A percentile compares a stretch with the other conserved stretches of the same genome.
Evolutionary conservation across 2,113 vertebrate species (phyloP).

Genomic region (Trachemys scripta): DNA sequence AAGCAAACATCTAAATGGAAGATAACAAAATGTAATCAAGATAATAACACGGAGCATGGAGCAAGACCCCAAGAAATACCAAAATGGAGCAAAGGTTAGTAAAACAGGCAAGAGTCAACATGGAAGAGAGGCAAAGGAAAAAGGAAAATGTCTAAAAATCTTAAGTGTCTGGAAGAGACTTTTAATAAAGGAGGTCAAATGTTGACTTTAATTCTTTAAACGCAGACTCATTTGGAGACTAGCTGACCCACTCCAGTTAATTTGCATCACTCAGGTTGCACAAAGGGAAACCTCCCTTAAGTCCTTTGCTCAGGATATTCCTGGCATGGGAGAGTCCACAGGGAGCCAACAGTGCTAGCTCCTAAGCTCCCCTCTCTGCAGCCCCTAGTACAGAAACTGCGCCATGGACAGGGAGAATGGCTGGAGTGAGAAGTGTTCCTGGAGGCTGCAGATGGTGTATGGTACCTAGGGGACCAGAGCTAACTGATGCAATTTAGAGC

Average conservation of each 20-base stretch:
- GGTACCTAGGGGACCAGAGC: not conserved
- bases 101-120: not conserved
- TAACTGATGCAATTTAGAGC: not conserved
- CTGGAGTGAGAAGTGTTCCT: not conserved
- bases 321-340: not conserved
- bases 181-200: not conserved
- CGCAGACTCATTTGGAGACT: not conserved
- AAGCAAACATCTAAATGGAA: not conserved
- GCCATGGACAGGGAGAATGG: not conserved
- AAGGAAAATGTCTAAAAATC: not conserved
- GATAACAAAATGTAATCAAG: not conserved
- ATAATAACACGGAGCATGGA: not conserved
- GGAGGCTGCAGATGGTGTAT: not conserved
- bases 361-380: not conserved
- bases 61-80: not conserved
- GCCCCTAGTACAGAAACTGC: not conserved
- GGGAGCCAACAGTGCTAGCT: not conserved
- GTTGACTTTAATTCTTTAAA: not conserved
- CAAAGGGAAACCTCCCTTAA: not conserved
- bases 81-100: not conserved
- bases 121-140: not conserved
- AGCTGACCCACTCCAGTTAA: not conserved
- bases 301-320: not conserved
- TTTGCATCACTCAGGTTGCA: not conserved
- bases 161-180: not conserved